A percentile compares a stretch with the other conserved stretches of the same genome.
phyloP scores from a whole-genome alignment of 2,113 vertebrate species.

The Cyprichromis sp. region DNA sequence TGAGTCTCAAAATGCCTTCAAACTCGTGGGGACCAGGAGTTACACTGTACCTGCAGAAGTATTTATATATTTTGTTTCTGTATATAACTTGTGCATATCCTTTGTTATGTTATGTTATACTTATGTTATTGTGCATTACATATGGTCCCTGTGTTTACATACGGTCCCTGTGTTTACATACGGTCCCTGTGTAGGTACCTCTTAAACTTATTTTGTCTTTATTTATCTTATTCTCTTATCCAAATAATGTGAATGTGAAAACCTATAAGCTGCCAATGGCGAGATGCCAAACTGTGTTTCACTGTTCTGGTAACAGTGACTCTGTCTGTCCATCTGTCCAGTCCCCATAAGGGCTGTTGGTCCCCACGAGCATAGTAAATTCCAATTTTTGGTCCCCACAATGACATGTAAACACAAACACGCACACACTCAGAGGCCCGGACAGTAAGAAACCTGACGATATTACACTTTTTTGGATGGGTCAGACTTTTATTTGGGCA shows the following conservation, averaged over 20 bases:
- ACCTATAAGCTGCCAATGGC: background rate
- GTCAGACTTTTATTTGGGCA: background rate
- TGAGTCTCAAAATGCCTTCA: background rate
- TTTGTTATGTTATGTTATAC: background rate
- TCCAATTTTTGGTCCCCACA: background rate
- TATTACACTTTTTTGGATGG: background rate
- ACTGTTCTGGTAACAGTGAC: background rate
- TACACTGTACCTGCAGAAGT: background rate
- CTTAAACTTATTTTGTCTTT: background rate
- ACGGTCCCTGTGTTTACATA: no score
- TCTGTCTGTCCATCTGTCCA: background rate
- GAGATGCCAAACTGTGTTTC: no score
- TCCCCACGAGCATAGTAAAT: background rate
- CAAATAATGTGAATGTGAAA: background rate
- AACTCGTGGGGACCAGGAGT: background rate
- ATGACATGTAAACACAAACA: background rate
- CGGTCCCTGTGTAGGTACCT: background rate
- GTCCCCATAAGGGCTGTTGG: background rate
- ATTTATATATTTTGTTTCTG: background rate
- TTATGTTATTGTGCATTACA: background rate
- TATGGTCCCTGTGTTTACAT: no score
- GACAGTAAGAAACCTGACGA: rapidly evolving
- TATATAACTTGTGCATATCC: background rate
- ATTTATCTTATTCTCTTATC: background rate
- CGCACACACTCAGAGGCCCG: background rate